Evolutionary conservation across 2,113 vertebrate species (phyloP).

Genomic region (Butorides virescens): DNA sequence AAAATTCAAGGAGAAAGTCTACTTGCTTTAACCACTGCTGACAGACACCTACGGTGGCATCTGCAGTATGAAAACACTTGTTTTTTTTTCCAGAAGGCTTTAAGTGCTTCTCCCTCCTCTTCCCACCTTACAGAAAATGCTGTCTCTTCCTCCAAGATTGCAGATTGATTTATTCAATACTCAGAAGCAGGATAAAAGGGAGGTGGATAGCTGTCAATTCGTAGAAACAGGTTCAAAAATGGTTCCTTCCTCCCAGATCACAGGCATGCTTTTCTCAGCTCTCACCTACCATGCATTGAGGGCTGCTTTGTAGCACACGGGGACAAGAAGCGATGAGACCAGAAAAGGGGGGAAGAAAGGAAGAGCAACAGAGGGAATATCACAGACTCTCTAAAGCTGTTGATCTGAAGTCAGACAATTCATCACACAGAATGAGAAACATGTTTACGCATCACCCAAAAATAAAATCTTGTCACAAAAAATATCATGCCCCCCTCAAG

Average conservation of each 20-base stretch:
- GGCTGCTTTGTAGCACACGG: background rate
- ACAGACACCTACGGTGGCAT: background rate
- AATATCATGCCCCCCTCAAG: rapidly evolving
- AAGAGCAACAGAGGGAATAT: background rate
- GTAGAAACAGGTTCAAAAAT: background rate
- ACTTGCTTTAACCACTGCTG: background rate
- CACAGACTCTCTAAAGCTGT: background rate
- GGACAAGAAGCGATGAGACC: background rate
- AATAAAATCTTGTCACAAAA: background rate
- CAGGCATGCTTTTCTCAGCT: background rate
- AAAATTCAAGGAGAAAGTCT: background rate
- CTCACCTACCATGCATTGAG: background rate
- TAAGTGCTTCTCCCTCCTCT: background rate
- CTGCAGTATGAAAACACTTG: background rate
- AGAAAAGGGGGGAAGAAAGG: background rate
- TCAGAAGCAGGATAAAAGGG: background rate
- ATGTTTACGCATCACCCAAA: background rate
- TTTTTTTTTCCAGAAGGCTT: background rate
- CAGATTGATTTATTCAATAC: background rate
- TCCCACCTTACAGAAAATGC: background rate
- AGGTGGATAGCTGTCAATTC: background rate
- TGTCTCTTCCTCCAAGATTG: background rate
- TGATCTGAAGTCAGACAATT: background rate
- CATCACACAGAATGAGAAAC: background rate
- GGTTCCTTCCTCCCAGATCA: background rate